Evolutionary conservation across 1,140 invertebrate species (phyloP).

Genomic region (Aphelinus atriplicis): DNA sequence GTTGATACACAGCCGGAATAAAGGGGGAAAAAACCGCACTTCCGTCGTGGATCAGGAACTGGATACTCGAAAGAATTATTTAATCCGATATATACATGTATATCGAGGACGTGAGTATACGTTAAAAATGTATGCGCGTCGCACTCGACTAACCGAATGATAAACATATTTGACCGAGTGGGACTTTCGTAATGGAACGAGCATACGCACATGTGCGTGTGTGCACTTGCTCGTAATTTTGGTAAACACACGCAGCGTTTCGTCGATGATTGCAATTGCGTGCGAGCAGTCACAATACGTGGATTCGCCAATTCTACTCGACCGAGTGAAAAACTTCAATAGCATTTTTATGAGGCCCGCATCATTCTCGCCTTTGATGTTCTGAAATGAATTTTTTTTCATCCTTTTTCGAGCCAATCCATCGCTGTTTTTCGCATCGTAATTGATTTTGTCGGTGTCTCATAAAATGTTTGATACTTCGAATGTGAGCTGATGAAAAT

Average conservation of each 20-base stretch:
- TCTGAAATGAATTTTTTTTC: neutral
- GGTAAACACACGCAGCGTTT: constrained; percentile 37
- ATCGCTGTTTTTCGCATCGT: no score
- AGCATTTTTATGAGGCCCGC: constrained; percentile 11
- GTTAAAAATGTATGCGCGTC: no score
- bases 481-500: no score
- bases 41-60: constrained; percentile 14
- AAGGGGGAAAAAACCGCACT: neutral
- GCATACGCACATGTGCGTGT: neutral
- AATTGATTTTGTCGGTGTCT: no score
- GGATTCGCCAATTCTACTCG: constrained; percentile 11
- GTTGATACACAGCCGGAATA: constrained; percentile 14
- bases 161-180: constrained; percentile 18
- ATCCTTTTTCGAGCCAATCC: no score
- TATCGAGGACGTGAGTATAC: neutral
- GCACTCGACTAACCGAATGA: constrained; percentile 10
- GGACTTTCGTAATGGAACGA: constrained; percentile 38
- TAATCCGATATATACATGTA: neutral
- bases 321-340: constrained; percentile 24
- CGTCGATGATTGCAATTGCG: constrained; percentile 32
- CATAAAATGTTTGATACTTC: no score
- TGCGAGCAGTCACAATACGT: constrained; percentile 15
- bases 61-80: constrained; percentile 12
- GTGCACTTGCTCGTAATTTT: constrained; percentile 24
- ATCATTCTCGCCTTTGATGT: constrained; percentile 11